A percentile compares a stretch with the other conserved stretches of the same genome.
phyloP scores from a whole-genome alignment of 1,140 invertebrate genomes.

The Bombus waltoni region DNA sequence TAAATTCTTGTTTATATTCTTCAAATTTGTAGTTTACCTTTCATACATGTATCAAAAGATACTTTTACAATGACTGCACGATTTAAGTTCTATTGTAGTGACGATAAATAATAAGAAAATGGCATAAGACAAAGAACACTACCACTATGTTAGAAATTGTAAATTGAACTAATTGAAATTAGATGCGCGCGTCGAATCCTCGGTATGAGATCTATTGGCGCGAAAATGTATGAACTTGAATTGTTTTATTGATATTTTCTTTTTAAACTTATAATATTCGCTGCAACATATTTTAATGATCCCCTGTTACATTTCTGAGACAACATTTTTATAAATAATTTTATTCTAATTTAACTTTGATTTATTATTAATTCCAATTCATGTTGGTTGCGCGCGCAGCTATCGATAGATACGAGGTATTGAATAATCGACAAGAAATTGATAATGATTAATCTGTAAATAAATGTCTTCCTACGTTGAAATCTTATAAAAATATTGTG shows the following conservation, averaged over 20 bases:
- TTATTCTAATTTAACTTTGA: background rate
- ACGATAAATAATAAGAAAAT: background rate
- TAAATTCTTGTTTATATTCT: background rate
- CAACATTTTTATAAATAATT: background rate
- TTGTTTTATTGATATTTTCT: background rate
- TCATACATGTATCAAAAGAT: background rate
- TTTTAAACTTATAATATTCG: background rate
- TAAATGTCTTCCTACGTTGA: background rate
- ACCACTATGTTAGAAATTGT: background rate
- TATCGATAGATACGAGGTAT: background rate
- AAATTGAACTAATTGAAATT: background rate
- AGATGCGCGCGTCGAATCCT: background rate
- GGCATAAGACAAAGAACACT: background rate
- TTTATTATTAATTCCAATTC: background rate
- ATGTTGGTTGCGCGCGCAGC: background rate
- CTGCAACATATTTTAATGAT: background rate
- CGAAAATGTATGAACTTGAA: background rate
- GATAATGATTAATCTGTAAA: background rate
- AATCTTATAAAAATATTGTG: background rate
- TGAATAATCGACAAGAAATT: background rate
- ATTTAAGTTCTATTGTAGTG: background rate
- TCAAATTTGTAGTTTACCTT: background rate
- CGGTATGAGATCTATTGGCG: background rate
- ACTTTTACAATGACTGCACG: background rate
- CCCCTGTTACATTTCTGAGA: background rate